Evolutionary conservation across 2,888 invertebrate genomes (phyloP).

Genomic region (Belgica antarctica): DNA sequence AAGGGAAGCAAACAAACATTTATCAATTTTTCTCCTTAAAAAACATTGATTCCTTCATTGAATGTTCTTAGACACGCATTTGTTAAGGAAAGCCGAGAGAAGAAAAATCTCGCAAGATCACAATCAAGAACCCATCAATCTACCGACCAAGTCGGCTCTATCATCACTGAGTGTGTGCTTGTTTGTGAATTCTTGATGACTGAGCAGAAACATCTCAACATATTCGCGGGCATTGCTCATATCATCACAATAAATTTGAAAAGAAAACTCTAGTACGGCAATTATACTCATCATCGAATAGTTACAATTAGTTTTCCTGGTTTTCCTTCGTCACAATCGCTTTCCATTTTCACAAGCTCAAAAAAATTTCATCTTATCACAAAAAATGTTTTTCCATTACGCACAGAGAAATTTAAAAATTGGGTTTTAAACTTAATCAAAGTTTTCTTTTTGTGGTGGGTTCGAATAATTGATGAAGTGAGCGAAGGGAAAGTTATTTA

Average conservation of each 20-base stretch:
- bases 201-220: neutral
- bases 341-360: neutral
- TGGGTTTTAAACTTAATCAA: conserved; percentile 13
- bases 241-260: conserved; percentile 3
- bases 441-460: conserved; percentile 21
- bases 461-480: conserved; percentile 13
- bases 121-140: too few relatives aligned
- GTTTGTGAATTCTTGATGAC: neutral
- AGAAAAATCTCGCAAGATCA: conserved; percentile 14
- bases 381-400: conserved; percentile 7
- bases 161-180: conserved; percentile 8
- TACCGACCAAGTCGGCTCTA: neutral
- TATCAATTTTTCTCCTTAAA: too few relatives aligned
- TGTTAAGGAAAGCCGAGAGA: too few relatives aligned
- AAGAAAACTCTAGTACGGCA: conserved; percentile 25
- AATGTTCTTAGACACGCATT: too few relatives aligned
- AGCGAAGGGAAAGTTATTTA: too few relatives aligned
- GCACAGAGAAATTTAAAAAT: neutral
- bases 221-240: neutral
- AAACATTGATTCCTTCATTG: neutral
- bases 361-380: conserved; percentile 19
- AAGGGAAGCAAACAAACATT: neutral
- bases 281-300: neutral
- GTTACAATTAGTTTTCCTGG: neutral
- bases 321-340: neutral